These are phyloP conservation scores for Drosophila oshimai DNA, from an alignment of 1,140 invertebrate genomes.

Conservation along the genomic window DNA sequence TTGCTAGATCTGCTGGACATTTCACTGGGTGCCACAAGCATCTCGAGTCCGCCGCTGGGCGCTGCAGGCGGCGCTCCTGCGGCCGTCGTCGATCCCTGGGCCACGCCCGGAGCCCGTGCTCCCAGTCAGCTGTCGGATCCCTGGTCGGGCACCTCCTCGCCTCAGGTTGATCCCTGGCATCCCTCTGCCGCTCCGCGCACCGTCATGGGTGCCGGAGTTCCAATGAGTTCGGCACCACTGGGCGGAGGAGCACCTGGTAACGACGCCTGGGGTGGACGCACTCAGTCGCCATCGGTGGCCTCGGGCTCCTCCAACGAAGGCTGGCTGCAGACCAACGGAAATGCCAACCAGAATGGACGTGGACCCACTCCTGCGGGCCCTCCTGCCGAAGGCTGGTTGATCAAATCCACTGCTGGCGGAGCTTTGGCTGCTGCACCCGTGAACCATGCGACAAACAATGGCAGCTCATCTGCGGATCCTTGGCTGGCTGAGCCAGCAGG, in stretches of 20 bases:
- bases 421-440: constrained; percentile 44
- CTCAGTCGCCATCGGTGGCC: constrained; percentile 77
- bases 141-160: constrained; percentile 83
- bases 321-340: constrained; percentile 79
- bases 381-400: constrained; percentile 65
- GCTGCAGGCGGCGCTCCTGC: constrained; percentile 72
- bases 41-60: constrained; percentile 76
- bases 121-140: constrained; percentile 84
- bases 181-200: constrained; percentile 77
- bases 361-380: constrained; percentile 38
- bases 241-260: constrained; percentile 7
- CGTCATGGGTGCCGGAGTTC: constrained; percentile 63
- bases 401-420: constrained; percentile 46
- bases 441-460: constrained; percentile 51
- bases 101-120: constrained; percentile 85
- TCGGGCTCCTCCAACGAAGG: constrained; percentile 80
- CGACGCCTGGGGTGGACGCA: constrained; percentile 73
- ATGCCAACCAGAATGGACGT: constrained; percentile 63
- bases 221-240: constrained; percentile 36
- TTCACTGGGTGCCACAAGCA: constrained; percentile 86
- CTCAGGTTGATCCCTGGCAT: constrained; percentile 85
- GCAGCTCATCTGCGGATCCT: constrained; percentile 84
- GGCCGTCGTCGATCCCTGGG: constrained; percentile 88
- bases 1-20: constrained; percentile 93
- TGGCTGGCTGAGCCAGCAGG: constrained; percentile 83